A percentile compares a stretch with the other conserved stretches of the same genome.
Evolutionary conservation across 2,888 invertebrate species (phyloP).

Genomic region (Napeogenes sylphis): DNA sequence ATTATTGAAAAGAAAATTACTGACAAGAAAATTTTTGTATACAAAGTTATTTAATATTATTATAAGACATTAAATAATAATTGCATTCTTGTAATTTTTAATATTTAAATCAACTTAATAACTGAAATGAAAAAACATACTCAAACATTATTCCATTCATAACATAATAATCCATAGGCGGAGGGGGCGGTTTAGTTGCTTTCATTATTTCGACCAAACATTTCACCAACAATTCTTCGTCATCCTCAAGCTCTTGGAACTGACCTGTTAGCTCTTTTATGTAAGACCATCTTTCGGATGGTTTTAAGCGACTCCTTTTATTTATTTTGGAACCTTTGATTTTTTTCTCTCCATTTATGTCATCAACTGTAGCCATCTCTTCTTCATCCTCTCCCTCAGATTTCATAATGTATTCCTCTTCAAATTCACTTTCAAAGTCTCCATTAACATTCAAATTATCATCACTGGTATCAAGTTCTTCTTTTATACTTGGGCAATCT

Average conservation of each 20-base stretch:
- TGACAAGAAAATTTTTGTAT: too few species aligned
- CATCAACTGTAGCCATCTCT: constrained; percentile 17
- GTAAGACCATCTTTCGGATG: constrained; percentile 40
- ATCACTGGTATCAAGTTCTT: neutral
- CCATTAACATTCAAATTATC: constrained; percentile 24
- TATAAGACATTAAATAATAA: too few species aligned
- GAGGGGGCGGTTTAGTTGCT: constrained; percentile 44
- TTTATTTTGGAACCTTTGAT: constrained; percentile 9
- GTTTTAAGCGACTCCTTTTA: constrained; percentile 20
- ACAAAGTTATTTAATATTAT: too few species aligned
- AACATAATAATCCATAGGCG: constrained; percentile 47
- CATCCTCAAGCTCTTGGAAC: constrained; percentile 47
- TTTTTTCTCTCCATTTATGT: neutral
- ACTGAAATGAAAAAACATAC: constrained; percentile 39
- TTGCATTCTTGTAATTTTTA: too few species aligned
- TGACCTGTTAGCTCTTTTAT: constrained; percentile 47
- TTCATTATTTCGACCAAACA: constrained; percentile 55
- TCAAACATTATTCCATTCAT: constrained; percentile 45
- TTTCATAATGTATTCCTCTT: constrained; percentile 11
- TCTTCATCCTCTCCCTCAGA: constrained; percentile 16
- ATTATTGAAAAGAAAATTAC: too few species aligned
- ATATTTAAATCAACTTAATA: neutral
- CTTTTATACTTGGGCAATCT: constrained; percentile 11
- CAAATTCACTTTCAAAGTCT: constrained; percentile 16
- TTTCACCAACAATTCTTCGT: constrained; percentile 45